Evolutionary conservation across 2,888 invertebrate species (phyloP), one percentile per base, ranked within the genome.

Genomic region (Cosmopolites sordidus): DNA sequence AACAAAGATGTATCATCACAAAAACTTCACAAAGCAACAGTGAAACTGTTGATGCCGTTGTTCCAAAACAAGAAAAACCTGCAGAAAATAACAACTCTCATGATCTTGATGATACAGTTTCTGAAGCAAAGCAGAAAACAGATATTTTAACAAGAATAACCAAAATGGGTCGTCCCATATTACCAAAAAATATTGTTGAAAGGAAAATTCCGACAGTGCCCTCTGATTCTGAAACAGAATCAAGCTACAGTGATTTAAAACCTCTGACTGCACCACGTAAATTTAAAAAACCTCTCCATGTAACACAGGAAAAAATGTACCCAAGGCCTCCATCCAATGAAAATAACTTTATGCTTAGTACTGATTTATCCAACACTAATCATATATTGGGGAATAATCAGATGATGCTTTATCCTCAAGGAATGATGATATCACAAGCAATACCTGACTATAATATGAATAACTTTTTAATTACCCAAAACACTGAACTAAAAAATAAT

Each of bases 401-500:
- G 27, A 30, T 59, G 37, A 16, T 41, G 6, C 17, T 45, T 16
- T 48, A 53, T 40, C 43, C 48, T 27, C 51, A 38, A 16, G 38
- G 46, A 30, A 38, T 60, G 42, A 22, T 60, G 22, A 48, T 61
- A 17, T 42, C 52, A 27, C 60, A 61, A 40, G 43, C 61, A 1
- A 18, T 58, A 30, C 49, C 51, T 22, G 64, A 72, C 59, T 76
- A 79, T 40, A 75, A 75, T 56, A 66, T 81, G 38, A 79, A 79
- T 58, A 55, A 57, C 16, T 71, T 82, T 60, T 73, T 83, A 54
- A 66, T 83, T 44, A 73, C 80, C 14, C 82, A 84, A 54, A 83
- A 83, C 64, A 76, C 82, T 6, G 86, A 86, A 69, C 70, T 86
- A n/a, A 75, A 84, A 58, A 77, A 84, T 72, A 79, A 80, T 59